Evolutionary conservation across 2,888 invertebrate species (phyloP), one percentile per base, ranked within the genome.

Genomic region (Callimorpha dominula): DNA sequence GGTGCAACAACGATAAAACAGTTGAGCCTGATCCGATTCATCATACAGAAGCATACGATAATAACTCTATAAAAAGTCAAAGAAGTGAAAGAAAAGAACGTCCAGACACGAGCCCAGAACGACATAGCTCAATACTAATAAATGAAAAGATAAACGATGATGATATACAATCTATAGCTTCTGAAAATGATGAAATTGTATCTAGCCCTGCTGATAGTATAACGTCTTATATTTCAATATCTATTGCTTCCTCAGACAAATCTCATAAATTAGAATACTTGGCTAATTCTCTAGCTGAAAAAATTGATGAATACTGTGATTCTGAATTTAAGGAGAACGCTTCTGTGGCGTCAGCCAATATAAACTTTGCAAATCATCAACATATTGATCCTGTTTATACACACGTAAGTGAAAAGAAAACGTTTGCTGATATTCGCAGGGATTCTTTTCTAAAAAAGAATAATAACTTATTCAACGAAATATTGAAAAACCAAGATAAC

Each of bases 251-350:
- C n/a, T 95, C 96, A 50, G 96, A 96, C 64, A 95, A 94, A 81
- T 94, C 95, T 5, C 93, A 96, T 78, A 95, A 96, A 85, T 87
- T 96, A 83, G 96, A 96, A 88, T 93, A 95, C 78, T 90, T 96
- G 76, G 95, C 96, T 46, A 95, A 95, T 83, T 96, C 96, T 6
- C 86, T 96, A 70, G 96, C 96, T 71, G 95, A 96, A 85, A 96
- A 96, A 88, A 96, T 96, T 78, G 96, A 96, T 78, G 96, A 96
- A 86, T 96, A 96, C 85, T 96, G 96, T 82, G 96, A 96, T 82
- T 92, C 93, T 50, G 94, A 95, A 85, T 94, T 92, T 79, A 92
- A 91, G 83, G 94, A 95, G 81, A 92, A 90, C 78, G 82, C 79
- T 75, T 92, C 92, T 11, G 81, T 90, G 62, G 86, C 89, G 76